phyloP scores from a whole-genome alignment of 2,797 vertebrate species.

The Brotula barbata region DNA sequence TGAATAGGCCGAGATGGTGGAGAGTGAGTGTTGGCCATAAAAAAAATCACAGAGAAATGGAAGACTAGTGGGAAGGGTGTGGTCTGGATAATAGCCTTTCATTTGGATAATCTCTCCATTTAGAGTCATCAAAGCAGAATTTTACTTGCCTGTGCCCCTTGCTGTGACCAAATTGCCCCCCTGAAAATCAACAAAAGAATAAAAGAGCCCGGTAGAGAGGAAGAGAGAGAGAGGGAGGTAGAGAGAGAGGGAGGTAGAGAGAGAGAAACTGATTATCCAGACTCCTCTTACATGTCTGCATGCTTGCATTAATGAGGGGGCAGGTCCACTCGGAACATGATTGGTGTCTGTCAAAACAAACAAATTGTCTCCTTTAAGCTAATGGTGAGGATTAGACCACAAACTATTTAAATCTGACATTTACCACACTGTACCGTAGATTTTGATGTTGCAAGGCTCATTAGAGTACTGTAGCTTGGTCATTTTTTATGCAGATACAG shows the following conservation, averaged over 20 bases:
- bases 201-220: constrained; percentile 55
- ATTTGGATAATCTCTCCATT: constrained; percentile 76
- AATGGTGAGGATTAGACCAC: background rate
- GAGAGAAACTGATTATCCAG: constrained; percentile 32
- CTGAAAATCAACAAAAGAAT: constrained; percentile 72
- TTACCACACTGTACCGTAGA: too few species aligned
- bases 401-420: background rate
- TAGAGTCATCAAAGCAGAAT: constrained; percentile 73
- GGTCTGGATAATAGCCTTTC: constrained; percentile 71
- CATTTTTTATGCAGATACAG: background rate
- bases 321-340: background rate
- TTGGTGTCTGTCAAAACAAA: constrained; percentile 7
- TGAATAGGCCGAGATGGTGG: constrained; percentile 51
- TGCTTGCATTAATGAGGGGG: constrained; percentile 27
- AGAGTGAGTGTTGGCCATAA: constrained; percentile 20
- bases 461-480: background rate
- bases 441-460: too few species aligned
- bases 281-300: constrained; percentile 13
- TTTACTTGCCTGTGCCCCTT: constrained; percentile 59
- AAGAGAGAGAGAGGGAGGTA: constrained; percentile 42
- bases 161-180: constrained; percentile 66
- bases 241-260: constrained; percentile 8
- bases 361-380: background rate
- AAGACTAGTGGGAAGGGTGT: constrained; percentile 56
- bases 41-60: constrained; percentile 40